phyloP scores from a whole-genome alignment of 2,113 vertebrate species.

The Pedionomus torquatus region DNA sequence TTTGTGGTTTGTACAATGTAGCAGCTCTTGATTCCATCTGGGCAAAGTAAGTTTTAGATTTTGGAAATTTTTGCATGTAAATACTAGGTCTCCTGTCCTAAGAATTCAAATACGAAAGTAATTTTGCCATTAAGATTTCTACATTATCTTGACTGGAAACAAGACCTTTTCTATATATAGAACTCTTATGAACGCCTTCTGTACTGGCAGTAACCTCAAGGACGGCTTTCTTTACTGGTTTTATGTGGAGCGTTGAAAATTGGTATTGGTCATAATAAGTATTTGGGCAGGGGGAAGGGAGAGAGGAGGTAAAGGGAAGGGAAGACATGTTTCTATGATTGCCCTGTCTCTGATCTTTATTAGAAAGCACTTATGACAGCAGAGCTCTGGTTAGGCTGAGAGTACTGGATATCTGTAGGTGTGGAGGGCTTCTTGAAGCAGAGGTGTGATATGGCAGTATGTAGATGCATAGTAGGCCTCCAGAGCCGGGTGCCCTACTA shows the following conservation, averaged over 20 bases:
- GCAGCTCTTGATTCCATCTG: background rate
- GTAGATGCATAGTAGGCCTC: background rate
- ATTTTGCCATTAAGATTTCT: background rate
- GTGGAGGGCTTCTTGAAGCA: background rate
- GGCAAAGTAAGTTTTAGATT: background rate
- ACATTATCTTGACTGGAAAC: background rate
- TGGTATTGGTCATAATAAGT: background rate
- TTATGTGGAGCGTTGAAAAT: background rate
- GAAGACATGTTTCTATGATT: background rate
- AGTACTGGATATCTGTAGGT: background rate
- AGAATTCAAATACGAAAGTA: background rate
- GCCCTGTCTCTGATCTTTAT: background rate
- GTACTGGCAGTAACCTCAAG: background rate
- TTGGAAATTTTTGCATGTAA: background rate
- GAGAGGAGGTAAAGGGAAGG: rapidly evolving
- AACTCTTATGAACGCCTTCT: background rate
- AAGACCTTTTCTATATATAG: background rate
- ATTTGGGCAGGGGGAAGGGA: rapidly evolving
- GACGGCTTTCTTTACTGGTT: background rate
- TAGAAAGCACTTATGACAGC: background rate
- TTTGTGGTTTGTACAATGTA: background rate
- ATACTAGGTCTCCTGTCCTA: background rate
- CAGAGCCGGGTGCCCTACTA: rapidly evolving
- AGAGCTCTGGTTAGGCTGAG: background rate
- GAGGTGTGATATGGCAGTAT: background rate